Conservation (phyloP, 2,888 invertebrate species). For the Abrostola tripartita region DNA sequence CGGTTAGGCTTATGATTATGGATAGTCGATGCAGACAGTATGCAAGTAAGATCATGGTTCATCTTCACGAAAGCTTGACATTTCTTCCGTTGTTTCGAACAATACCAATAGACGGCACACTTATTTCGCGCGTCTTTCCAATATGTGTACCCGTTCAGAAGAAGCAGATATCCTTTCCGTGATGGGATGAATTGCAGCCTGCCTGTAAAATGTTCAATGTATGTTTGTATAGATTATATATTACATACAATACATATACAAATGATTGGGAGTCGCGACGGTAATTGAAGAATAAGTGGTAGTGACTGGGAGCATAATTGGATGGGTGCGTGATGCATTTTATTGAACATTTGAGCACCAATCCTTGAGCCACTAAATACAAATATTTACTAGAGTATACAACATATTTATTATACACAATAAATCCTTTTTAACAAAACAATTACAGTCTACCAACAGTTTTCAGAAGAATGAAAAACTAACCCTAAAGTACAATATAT, state of each 20-base stretch:
- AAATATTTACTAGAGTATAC: too few relatives aligned
- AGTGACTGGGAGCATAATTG: too few relatives aligned
- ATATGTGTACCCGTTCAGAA: constrained; percentile 59
- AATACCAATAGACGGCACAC: constrained; percentile 57
- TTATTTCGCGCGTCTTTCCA: constrained; percentile 60
- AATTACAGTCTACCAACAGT: too few relatives aligned
- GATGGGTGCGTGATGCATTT: too few relatives aligned
- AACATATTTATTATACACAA: too few relatives aligned
- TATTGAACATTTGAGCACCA: too few relatives aligned
- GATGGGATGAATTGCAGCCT: constrained; percentile 51
- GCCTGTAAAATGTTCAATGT: constrained; percentile 21
- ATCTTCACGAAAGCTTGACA: constrained; percentile 57
- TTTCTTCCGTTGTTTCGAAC: constrained; percentile 53
- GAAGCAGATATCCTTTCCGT: constrained; percentile 55
- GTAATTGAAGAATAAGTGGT: too few relatives aligned
- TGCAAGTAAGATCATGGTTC: constrained; percentile 9
- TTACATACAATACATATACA: neutral
- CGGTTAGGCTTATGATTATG: constrained; percentile 29
- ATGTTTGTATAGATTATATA: neutral
- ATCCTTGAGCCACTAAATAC: too few relatives aligned
- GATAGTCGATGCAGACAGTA: constrained; percentile 12
- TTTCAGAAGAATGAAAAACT: too few relatives aligned
- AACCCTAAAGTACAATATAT: too few relatives aligned
- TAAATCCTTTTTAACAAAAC: too few relatives aligned
- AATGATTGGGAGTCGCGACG: too few relatives aligned